phyloP scores from a whole-genome alignment of 1,140 invertebrate species.

The Triops cancriformis region DNA sequence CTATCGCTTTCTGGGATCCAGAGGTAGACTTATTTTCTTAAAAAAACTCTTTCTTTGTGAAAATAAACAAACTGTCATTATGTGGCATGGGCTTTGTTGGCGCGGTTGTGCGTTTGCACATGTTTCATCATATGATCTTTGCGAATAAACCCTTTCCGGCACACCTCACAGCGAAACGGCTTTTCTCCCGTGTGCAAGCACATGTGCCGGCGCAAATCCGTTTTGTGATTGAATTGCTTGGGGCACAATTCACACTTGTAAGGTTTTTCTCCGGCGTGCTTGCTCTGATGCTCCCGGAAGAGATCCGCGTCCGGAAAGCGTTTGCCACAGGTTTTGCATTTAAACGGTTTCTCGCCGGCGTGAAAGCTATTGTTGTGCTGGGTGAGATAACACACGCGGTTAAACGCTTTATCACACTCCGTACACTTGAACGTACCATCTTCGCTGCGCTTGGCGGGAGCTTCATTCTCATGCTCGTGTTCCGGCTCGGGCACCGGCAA shows the following conservation, averaged over 20 bases:
- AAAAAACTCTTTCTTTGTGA: not conserved
- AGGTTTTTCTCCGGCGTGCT: conserved; percentile 74
- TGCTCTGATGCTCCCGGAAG: conserved; percentile 54
- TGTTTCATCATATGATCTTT: conserved; percentile 95
- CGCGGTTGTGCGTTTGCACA: conserved; percentile 66
- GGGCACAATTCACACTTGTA: conserved; percentile 80
- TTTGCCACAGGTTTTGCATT: conserved; percentile 74
- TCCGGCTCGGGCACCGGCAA: conserved; percentile 10
- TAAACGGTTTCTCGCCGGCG: conserved; percentile 72
- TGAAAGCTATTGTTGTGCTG: conserved; percentile 86
- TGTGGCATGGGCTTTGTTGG: conserved; percentile 30
- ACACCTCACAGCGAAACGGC: conserved; percentile 70
- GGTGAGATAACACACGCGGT: conserved; percentile 71
- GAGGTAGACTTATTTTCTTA: not conserved
- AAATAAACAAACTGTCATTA: not conserved
- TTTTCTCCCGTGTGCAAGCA: conserved; percentile 66
- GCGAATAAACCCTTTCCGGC: conserved; percentile 81
- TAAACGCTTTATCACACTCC: conserved; percentile 74
- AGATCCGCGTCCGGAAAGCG: conserved; percentile 55
- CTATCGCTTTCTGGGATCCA: too few species aligned
- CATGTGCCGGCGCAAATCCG: conserved; percentile 77
- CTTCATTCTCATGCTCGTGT: conserved; percentile 8
- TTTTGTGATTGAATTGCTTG: conserved; percentile 85
- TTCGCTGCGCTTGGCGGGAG: conserved; percentile 33
- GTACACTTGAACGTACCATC: conserved; percentile 60